Base-by-base conservation (phyloP, 2,888 invertebrate genomes). In the Plebejus argus region DNA sequence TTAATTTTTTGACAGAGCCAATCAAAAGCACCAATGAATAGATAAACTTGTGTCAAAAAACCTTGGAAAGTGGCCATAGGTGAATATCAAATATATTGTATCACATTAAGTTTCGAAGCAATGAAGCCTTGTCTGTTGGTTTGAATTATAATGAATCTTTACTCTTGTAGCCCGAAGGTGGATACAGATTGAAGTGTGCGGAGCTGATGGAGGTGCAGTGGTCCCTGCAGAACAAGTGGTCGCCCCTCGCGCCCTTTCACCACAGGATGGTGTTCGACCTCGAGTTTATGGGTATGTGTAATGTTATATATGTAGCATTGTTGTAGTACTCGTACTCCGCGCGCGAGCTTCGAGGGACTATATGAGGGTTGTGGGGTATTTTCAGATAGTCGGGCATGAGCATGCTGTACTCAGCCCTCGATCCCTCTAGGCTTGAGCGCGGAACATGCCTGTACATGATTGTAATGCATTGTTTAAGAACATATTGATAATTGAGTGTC, bases 201-300 rank as follows among this genome's bases (percentile, higher is more conserved):
- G 82, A 86, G 5, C 81, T 90, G 0, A 80, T 93, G 5, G 85
- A 89, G 76, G 78, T 92, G 0, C 83, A 85, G 0, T 93, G 93
- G 93, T 81, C 83, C 0, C 76, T 93, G 1, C 86, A 89, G 78
- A 92, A 91, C 82, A 88, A 86, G 45, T 83, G 85, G 83, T 91
- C 92, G 0, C 84, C 88, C 0, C 79, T 92, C 0, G 87, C 89
- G 0, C 86, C 87, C 0, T 93, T 93, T 81, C 87, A 88, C 3
- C 93, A 93, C 39, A 83, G 83, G 1, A 85, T 92, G 88, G 88
- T 86, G 77, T 89, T 92, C n/a, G 87, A 90, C 4, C 76, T 92
- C 3, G 93, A 93, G 33, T 90, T 90, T 80, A 90, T 92, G 87
- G 91, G 93, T 92, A 78, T 82, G n/a, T n/a, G n/a, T n/a, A n/a